Evolutionary conservation across 2,888 invertebrate genomes (phyloP).

Genomic region (Yponomeuta evonymella): DNA sequence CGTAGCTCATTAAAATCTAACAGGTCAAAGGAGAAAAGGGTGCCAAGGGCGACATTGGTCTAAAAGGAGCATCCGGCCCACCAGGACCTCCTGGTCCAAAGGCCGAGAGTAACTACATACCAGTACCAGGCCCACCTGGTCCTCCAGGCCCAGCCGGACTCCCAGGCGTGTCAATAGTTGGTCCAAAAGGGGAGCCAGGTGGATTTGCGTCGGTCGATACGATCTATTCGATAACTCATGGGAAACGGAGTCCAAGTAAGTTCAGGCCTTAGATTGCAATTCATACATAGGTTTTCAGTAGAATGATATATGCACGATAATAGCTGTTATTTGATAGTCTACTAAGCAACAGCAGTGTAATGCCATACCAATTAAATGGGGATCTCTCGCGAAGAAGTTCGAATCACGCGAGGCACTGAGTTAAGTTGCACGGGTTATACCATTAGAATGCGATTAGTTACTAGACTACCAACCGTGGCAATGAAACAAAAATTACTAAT

Average conservation of each 20-base stretch:
- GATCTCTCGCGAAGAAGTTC: too few relatives aligned
- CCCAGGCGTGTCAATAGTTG: constrained; percentile 36
- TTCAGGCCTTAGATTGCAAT: neutral
- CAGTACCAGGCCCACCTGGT: constrained; percentile 31
- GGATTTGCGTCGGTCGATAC: constrained; percentile 27
- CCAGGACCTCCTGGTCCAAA: constrained; percentile 29
- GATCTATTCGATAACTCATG: constrained; percentile 22
- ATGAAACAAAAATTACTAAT: too few relatives aligned
- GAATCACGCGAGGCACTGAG: too few relatives aligned
- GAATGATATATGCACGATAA: neutral
- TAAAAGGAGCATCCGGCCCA: constrained; percentile 34
- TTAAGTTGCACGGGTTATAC: too few relatives aligned
- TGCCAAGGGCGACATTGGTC: constrained; percentile 35
- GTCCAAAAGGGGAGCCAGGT: constrained; percentile 54
- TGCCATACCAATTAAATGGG: too few relatives aligned
- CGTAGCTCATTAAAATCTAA: too few relatives aligned
- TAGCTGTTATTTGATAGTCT: too few relatives aligned
- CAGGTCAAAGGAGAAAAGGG: constrained; percentile 57
- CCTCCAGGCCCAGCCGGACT: constrained; percentile 44
- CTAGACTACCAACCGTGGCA: too few relatives aligned
- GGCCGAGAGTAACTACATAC: neutral
- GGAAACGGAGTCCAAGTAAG: constrained; percentile 19
- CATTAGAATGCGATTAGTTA: too few relatives aligned
- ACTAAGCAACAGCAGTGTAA: too few relatives aligned
- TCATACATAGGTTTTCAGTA: neutral